Evolutionary conservation across 2,113 vertebrate genomes (phyloP), one percentile per base, ranked within the genome.

Genomic region (Tragulus kanchil): DNA sequence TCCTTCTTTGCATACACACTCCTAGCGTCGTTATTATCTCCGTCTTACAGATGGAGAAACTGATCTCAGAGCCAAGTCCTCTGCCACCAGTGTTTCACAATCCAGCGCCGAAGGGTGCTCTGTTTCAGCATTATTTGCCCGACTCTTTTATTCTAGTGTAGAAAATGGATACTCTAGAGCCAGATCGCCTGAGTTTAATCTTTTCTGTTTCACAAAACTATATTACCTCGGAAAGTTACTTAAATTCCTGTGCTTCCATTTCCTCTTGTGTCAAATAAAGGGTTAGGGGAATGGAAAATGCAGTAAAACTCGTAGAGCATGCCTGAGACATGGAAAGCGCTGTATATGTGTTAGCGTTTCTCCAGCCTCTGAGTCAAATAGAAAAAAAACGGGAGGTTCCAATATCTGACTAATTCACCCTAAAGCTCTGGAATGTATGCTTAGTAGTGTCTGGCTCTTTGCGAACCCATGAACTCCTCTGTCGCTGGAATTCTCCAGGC

Each of bases 21-120:
- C 52, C 50, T 61, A 61, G 58, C 59, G 36, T 94, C 65, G 6
- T 77, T 71, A 48, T 26, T 54, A 50, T 95, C 69, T 69, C 52
- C 64, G 25, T 79, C 67, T 93, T 92, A 56, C 67, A 90, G 69
- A 52, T 75, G 75, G 52, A 69, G 62, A 81, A 86, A 88, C 75
- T 42, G 54, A 31, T 88, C 81, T 85, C 64, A 48, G 71, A 82
- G 56, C 36, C 42, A 25, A 26, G 36, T 83, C 58, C 83, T 79
- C n/a, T 45, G 84, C 75, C 52, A 21, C 52, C 52, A 42, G 1
- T 42, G 75, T 83, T 79, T 81, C 88, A 52, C 14, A 6, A 50
- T 26, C 9, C n/a, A 45, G 11, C 11, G 13, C 45, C 36, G 9
- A 94, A 85, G 21, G 45, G 31, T 77, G 84, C 95, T 78, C 67